Conservation (phyloP, 2,888 invertebrate genomes). For the Sarcophaga carnaria region DNA sequence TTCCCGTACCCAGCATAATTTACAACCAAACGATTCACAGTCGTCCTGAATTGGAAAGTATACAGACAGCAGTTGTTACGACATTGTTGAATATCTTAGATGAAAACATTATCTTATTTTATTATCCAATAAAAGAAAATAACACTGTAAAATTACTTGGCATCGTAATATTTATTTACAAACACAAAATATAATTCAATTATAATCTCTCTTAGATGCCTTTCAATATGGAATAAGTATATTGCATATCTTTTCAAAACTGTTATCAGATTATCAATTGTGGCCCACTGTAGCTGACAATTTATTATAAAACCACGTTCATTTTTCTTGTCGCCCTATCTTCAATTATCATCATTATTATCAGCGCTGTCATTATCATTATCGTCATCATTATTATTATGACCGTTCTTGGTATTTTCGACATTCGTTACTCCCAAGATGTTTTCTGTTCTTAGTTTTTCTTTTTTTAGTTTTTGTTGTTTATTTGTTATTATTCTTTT, state of each 20-base stretch:
- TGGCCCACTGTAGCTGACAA: conserved; percentile 6
- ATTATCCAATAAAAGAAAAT: too few species aligned
- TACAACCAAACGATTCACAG: too few species aligned
- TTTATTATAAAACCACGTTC: not conserved
- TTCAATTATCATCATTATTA: conserved; percentile 49
- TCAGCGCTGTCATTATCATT: conserved; percentile 23
- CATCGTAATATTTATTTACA: too few species aligned
- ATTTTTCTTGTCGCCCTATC: conserved; percentile 44
- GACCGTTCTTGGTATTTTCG: conserved; percentile 18
- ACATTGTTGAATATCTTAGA: too few species aligned
- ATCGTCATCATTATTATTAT: conserved; percentile 45
- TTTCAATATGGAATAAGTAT: too few species aligned
- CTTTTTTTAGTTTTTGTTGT: conserved; percentile 6
- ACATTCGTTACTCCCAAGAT: conserved; percentile 49
- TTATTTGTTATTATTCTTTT: not conserved
- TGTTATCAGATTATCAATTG: not conserved
- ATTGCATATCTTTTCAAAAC: not conserved
- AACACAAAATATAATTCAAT: too few species aligned
- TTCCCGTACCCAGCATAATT: too few species aligned
- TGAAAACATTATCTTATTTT: too few species aligned
- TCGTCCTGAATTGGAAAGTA: too few species aligned
- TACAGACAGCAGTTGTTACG: too few species aligned
- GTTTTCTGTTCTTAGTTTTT: conserved; percentile 21
- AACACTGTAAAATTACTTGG: too few species aligned
- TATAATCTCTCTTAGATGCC: too few species aligned